Evolutionary conservation across 2,888 invertebrate genomes (phyloP).

Genomic region (Eupithecia abbreviata): DNA sequence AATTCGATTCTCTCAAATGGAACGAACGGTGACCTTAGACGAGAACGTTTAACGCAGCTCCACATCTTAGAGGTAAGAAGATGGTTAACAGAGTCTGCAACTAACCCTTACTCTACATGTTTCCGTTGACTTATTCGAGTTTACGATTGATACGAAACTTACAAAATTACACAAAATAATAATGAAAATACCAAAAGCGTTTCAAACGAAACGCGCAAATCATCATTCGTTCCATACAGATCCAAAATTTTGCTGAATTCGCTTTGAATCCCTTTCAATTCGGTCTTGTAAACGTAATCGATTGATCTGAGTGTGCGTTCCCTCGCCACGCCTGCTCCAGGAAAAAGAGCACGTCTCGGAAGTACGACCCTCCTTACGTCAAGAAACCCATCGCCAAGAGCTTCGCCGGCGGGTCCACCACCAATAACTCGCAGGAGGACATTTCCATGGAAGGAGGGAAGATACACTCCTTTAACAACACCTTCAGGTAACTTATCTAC

Average conservation of each 20-base stretch:
- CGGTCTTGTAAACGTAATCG: slow-evolving; percentile 78
- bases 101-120: not conserved
- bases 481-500: slow-evolving; percentile 86
- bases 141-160: not conserved
- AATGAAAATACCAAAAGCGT: not conserved
- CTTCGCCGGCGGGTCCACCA: slow-evolving; percentile 85
- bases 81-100: not conserved
- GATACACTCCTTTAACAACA: slow-evolving; percentile 91
- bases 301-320: slow-evolving; percentile 84
- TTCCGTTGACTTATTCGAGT: not conserved
- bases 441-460: slow-evolving; percentile 92
- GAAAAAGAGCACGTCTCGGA: slow-evolving; percentile 95
- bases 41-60: slow-evolving; percentile 3
- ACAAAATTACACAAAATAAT: not conserved
- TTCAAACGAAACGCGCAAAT: slow-evolving; percentile 11
- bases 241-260: slow-evolving; percentile 50
- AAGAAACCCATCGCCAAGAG: slow-evolving; percentile 92
- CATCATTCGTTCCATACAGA: slow-evolving; percentile 44
- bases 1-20: slow-evolving; percentile 53
- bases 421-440: slow-evolving; percentile 91
- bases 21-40: slow-evolving; percentile 48
- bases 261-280: slow-evolving; percentile 62
- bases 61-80: slow-evolving; percentile 4
- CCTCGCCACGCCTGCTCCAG: slow-evolving; percentile 85
- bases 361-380: slow-evolving; percentile 93